These are phyloP conservation scores for Falco columbarius DNA, from an alignment of 2,797 vertebrate species.

Conservation along the genomic window DNA sequence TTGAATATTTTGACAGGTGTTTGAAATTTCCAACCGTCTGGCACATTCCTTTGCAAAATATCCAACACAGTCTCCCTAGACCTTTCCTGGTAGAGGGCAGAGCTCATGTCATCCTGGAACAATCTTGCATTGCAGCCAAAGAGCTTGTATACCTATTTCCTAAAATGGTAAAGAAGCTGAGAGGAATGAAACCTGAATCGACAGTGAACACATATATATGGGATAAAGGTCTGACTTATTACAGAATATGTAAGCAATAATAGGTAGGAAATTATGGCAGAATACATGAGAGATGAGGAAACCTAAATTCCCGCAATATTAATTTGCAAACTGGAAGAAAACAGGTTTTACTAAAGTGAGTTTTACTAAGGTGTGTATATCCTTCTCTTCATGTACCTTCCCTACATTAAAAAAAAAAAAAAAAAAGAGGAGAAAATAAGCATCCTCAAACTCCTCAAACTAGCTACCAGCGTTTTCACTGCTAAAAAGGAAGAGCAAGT, in stretches of 20 bases:
- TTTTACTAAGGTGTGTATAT: neutral
- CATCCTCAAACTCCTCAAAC: neutral
- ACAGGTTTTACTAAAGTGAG: neutral
- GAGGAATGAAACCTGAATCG: neutral
- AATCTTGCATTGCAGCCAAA: neutral
- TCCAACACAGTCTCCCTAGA: neutral
- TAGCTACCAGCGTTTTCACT: neutral
- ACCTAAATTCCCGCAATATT: neutral
- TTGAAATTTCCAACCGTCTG: neutral
- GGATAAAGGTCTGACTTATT: neutral
- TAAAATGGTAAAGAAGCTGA: neutral
- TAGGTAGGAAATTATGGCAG: neutral
- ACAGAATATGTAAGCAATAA: neutral
- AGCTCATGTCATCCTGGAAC: neutral
- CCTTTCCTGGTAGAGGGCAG: neutral
- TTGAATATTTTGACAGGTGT: neutral
- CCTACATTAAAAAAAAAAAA: neutral
- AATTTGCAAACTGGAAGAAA: neutral
- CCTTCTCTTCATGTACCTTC: neutral
- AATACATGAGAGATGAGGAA: neutral
- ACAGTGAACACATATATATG: neutral
- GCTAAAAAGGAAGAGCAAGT: neutral
- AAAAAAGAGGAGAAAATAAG: neutral
- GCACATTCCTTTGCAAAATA: neutral
- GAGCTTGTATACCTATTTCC: neutral